A percentile compares a stretch with the other conserved stretches of the same genome.
Conservation (phyloP, 2,888 invertebrate species). For the Furcula furcula region DNA sequence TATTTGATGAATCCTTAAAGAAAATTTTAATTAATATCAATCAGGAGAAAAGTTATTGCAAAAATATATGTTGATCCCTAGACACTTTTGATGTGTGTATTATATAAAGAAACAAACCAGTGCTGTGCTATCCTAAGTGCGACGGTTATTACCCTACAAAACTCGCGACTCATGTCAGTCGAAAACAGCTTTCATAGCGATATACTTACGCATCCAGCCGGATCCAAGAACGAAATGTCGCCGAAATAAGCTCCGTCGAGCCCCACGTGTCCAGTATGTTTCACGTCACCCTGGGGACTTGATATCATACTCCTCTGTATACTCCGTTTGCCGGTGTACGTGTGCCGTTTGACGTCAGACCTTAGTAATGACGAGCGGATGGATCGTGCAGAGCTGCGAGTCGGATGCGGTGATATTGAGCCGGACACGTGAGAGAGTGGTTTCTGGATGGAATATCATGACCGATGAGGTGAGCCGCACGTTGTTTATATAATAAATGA, state of each 20-base stretch:
- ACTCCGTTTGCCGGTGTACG: conserved; percentile 83
- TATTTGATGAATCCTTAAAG: too few species aligned
- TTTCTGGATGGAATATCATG: conserved; percentile 27
- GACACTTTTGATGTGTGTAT: too few species aligned
- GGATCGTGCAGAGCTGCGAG: conserved; percentile 54
- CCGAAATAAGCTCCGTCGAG: conserved; percentile 98
- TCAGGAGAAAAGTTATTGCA: too few species aligned
- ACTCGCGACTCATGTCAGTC: neutral
- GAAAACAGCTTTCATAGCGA: neutral
- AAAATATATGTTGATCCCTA: too few species aligned
- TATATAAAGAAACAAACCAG: too few species aligned
- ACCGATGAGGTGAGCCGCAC: conserved; percentile 34
- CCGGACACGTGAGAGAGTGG: conserved; percentile 25
- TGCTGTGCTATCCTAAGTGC: too few species aligned
- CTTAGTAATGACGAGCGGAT: conserved; percentile 66
- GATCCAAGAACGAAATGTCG: conserved; percentile 87
- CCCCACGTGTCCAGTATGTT: conserved; percentile 97
- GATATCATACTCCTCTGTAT: conserved; percentile 97
- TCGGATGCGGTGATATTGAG: conserved; percentile 58
- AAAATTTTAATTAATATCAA: too few species aligned
- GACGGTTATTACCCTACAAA: too few species aligned
- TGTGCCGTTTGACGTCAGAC: conserved; percentile 75
- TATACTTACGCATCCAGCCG: conserved; percentile 64
- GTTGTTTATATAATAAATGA: conserved; percentile 18
- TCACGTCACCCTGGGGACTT: conserved; percentile 97